A percentile compares a stretch with the other conserved stretches of the same genome.
Conservation (phyloP, 2,797 vertebrate species). For the Anas flavirostris region DNA sequence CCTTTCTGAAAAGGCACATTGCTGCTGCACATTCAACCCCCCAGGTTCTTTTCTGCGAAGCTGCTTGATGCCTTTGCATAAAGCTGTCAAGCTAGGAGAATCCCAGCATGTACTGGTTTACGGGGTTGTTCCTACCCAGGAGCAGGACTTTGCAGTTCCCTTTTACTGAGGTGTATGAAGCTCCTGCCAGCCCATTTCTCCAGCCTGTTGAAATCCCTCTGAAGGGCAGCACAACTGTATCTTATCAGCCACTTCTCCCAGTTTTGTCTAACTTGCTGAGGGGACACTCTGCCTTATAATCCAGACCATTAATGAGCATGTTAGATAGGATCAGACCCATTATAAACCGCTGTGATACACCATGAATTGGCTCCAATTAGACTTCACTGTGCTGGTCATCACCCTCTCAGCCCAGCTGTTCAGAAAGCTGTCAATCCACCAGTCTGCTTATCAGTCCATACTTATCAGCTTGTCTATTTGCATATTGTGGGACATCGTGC, state of each 20-base stretch:
- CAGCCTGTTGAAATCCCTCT: too few relatives aligned
- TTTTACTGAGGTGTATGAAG: background rate
- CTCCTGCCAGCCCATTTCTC: background rate
- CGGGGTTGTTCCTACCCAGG: background rate
- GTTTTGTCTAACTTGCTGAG: background rate
- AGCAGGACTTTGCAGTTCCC: background rate
- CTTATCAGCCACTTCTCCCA: background rate
- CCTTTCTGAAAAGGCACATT: background rate
- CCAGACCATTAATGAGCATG: background rate
- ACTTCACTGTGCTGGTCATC: background rate
- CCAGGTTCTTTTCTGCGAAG: background rate
- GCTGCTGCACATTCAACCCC: too few relatives aligned
- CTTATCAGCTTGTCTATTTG: background rate
- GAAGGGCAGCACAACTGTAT: background rate
- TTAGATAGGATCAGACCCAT: background rate
- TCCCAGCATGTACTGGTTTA: background rate
- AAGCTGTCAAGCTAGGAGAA: too few relatives aligned
- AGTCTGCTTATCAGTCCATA: background rate
- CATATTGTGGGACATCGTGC: background rate
- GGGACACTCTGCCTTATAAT: background rate
- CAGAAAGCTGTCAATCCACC: background rate
- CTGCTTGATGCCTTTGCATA: too few relatives aligned
- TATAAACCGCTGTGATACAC: background rate
- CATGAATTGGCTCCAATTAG: background rate
- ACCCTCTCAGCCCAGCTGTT: background rate